Evolutionary conservation across 2,888 invertebrate species (phyloP).

Genomic region (Drosophila peninsularis): DNA sequence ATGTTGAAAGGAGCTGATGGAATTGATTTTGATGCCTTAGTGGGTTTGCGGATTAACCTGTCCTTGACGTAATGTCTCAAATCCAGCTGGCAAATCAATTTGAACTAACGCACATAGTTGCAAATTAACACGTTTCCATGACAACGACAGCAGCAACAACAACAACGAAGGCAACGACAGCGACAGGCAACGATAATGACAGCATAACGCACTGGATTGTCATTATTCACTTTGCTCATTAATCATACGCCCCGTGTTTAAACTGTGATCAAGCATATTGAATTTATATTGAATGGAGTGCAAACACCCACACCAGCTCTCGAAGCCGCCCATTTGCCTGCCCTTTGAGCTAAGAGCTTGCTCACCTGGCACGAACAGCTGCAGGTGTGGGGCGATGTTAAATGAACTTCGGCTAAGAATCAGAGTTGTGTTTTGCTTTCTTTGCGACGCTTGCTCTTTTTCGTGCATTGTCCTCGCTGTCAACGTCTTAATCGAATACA

Average conservation of each 20-base stretch:
- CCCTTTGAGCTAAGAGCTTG: background rate
- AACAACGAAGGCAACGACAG: background rate
- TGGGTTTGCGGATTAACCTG: slow-evolving; percentile 12
- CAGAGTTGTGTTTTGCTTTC: slow-evolving; percentile 16
- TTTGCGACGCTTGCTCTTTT: slow-evolving; percentile 13
- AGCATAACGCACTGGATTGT: background rate
- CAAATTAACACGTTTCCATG: slow-evolving; percentile 44
- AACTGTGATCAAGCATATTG: slow-evolving; percentile 37
- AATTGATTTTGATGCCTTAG: slow-evolving; percentile 32
- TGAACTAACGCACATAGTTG: slow-evolving; percentile 20
- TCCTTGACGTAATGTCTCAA: slow-evolving; percentile 20
- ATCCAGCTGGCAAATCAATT: slow-evolving; percentile 20
- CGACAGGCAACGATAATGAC: background rate
- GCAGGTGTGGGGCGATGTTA: slow-evolving; percentile 1
- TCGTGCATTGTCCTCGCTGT: slow-evolving; percentile 1
- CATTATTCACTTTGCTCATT: slow-evolving; percentile 49
- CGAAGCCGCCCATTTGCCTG: background rate
- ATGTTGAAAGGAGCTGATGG: slow-evolving; percentile 2
- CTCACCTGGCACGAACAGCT: slow-evolving; percentile 32
- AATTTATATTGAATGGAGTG: slow-evolving; percentile 58
- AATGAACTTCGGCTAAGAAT: slow-evolving; percentile 16
- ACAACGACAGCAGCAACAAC: slow-evolving; percentile 15
- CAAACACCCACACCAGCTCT: slow-evolving; percentile 30
- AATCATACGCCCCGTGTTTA: slow-evolving; percentile 65
- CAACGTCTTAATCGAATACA: slow-evolving; percentile 1